These are phyloP conservation scores for Mormyrus proboscirostris DNA, from an alignment of 2,797 vertebrate genomes.

Conservation along the genomic window DNA sequence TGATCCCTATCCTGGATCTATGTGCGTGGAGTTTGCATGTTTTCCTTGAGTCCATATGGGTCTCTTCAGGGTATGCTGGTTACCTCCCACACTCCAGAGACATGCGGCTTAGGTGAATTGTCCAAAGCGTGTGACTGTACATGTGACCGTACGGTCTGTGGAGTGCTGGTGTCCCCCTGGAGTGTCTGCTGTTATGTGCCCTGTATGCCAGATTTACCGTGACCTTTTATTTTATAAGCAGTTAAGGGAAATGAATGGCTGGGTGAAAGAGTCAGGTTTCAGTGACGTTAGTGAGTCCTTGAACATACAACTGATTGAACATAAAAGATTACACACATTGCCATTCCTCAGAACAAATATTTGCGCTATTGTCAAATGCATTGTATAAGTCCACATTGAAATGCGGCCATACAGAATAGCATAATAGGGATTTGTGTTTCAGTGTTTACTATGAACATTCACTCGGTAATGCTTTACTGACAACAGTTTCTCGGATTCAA, in stretches of 20 bases:
- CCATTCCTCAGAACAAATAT: not conserved
- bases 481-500: not conserved
- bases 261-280: not conserved
- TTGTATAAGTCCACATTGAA: not conserved
- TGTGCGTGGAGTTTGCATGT: not conserved
- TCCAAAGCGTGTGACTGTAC: not conserved
- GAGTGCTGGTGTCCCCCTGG: not conserved
- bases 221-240: not conserved
- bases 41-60: not conserved
- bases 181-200: not conserved
- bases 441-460: not conserved
- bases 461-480: not conserved
- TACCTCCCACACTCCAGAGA: not conserved
- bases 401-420: not conserved
- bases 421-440: not conserved
- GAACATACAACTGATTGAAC: not conserved
- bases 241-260: not conserved
- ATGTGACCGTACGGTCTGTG: not conserved
- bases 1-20: not conserved
- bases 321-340: not conserved
- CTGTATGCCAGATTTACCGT: not conserved
- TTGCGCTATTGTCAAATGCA: not conserved
- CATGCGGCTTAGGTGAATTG: not conserved
- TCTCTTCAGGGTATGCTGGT: not conserved
- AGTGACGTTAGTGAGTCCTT: not conserved